Evolutionary conservation across 2,888 invertebrate species (phyloP), one percentile per base, ranked within the genome.

Genomic region (Ctenicera cuprea): DNA sequence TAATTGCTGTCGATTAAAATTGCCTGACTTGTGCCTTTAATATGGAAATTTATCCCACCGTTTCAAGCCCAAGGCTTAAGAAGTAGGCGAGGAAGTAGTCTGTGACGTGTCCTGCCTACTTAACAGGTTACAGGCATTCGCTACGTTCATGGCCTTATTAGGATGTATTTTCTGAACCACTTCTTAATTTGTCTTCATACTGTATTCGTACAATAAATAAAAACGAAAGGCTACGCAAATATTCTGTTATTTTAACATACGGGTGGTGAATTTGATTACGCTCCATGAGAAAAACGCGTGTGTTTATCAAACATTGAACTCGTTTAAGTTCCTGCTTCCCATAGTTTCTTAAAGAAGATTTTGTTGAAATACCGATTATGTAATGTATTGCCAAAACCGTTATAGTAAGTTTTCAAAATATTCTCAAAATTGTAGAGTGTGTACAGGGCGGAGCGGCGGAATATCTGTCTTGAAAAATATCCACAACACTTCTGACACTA

Each of bases 21-120:
- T 20, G 48, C 18, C 48, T 48, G 48, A 18, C 48, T 48, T 41
- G 14, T 14, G n/a, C n/a, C n/a, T 41, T 61, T 43, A 61, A 41
- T 41, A 61, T 61, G 61, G 61, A 61, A 37, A 61, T 61, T 20
- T 20, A 20, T 41, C n/a, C 38, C 11, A 41, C 41, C 3, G n/a
- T 20, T 61, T 16, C 3, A 3, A 16, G 20, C 18, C 20, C 12
- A 61, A 61, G 61, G 61, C 48, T 45, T 30, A 48, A 45, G 45
- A 64, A 48, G 64, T 64, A 64, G 64, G 64, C 64, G 64, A 64
- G 48, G 64, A 64, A 64, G 48, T 48, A 16, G 45, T 48, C 18
- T 14, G 45, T 63, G 64, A 64, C 64, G 64, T 48, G 48, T 43
- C 48, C 54, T 54, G 48, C 16, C 48, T 48, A 64, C 64, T 45